Evolutionary conservation across 2,113 vertebrate genomes (phyloP).

Genomic region (Poeciliopsis prolifica): DNA sequence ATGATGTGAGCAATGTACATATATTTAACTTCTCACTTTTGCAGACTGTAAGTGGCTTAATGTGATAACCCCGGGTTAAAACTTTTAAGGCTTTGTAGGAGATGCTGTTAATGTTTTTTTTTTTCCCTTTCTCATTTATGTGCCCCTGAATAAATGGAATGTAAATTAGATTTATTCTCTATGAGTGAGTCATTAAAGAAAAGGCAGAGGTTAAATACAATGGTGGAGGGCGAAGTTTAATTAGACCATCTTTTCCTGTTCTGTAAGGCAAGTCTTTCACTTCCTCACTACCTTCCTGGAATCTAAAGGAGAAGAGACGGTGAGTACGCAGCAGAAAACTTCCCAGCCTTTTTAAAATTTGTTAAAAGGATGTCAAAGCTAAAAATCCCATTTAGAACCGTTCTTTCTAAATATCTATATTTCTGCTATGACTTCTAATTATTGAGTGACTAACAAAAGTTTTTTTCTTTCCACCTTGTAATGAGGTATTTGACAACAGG

Average conservation of each 20-base stretch:
- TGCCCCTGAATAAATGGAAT: slow-evolving; percentile 37
- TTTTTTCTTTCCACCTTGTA: slow-evolving; percentile 35
- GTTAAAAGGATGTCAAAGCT: background rate
- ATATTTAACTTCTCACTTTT: slow-evolving; percentile 30
- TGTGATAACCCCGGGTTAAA: slow-evolving; percentile 23
- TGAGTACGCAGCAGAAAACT: slow-evolving; percentile 15
- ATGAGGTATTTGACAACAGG: slow-evolving; percentile 35
- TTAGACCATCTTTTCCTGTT: slow-evolving; percentile 55
- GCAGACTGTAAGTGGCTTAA: slow-evolving; percentile 11
- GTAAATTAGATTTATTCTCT: slow-evolving; percentile 53
- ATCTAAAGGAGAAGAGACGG: slow-evolving; percentile 26
- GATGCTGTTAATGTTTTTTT: slow-evolving; percentile 6
- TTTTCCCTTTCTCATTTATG: slow-evolving; percentile 20
- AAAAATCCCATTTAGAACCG: background rate
- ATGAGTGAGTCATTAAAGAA: slow-evolving; percentile 51
- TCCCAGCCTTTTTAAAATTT: slow-evolving; percentile 2
- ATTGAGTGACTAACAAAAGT: slow-evolving; percentile 29
- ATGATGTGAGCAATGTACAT: background rate
- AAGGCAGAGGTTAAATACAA: slow-evolving; percentile 51
- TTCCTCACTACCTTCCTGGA: slow-evolving; percentile 27
- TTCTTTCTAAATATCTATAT: background rate
- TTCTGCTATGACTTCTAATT: slow-evolving; percentile 19
- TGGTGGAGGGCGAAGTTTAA: slow-evolving; percentile 47
- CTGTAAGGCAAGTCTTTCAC: slow-evolving; percentile 35
- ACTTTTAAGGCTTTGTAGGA: slow-evolving; percentile 11